Evolutionary conservation across 2,888 invertebrate species (phyloP), one percentile per base, ranked within the genome.

Genomic region (Drosophila maculinotata): DNA sequence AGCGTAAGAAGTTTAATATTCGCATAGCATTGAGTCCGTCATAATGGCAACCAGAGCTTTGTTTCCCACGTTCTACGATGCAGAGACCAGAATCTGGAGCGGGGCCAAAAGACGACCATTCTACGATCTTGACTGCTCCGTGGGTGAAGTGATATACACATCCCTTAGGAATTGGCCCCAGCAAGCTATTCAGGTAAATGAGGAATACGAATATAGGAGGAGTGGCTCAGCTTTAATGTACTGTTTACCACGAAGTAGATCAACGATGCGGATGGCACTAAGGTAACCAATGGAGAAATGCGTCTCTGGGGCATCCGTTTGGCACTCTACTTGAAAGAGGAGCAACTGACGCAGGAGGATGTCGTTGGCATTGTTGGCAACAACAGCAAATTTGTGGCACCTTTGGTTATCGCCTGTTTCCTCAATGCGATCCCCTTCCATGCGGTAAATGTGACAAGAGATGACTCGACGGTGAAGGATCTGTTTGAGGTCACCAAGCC

Each of bases 401-500:
- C 79, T 0, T 4, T 79, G 12, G 39, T 67, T 0, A 8, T 44
- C 3, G 79, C 42, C 7, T 79, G 79, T 20, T 60, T 79, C 35
- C 60, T 79, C 12, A 35, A 60, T 15, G 56, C 79, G 3, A 82
- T 51, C 1, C 79, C 79, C 1, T 82, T 82, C 56, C 79, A 79
- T 30, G 79, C 79, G 1, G 64, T 79, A 4, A 79, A 79, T 36
- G 49, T 47, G 9, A 63, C 66, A 0, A 31, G 44, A 0, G 82
- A 79, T 10, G 53, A 60, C 1, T 25, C 36, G 7, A 31, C 73
- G 0, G 44, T 79, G 25, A 52, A 17, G 68, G 56, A 39, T 20
- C 69, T 83, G 0, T 85, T 38, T 8, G 25, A 12, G 1, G 39
- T 66, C 6, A 82, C 85, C 5, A 79, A 73, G 44, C 88, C 88